Evolutionary conservation across 2,113 vertebrate species (phyloP), one percentile per base, ranked within the genome.

Genomic region (Patagioenas fasciata): DNA sequence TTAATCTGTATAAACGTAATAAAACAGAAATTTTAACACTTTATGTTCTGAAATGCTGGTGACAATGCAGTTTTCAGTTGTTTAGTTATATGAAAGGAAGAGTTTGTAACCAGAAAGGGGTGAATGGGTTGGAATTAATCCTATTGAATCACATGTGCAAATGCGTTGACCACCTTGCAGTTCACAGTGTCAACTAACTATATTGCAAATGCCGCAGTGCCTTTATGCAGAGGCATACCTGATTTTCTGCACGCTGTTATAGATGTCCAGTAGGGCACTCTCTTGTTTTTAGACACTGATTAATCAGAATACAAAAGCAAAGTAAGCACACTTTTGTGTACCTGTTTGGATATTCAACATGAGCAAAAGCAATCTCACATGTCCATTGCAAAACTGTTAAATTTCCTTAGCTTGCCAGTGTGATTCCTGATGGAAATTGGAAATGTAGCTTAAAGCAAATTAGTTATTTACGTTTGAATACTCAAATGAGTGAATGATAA

Each of bases 111-210:
- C 71, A 74, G 61, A 91, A 83, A 16, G 40, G 32, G 15, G 14
- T n/a, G 61, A 67, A n/a, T 54, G 80, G 42, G 9, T 69, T 89
- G 78, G 88, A 94, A 84, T 90, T 86, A 90, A 82, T 95, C 34
- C 60, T 60, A 61, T 79, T 91, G 82, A 92, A 95, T 73, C 81
- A 44, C 61, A 32, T 14, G 81, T 79, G 38, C 23, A 28, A 44
- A 80, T 69, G 53, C 36, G 61, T 62, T 44, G 38, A 77, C 42
- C 71, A 79, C 64, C 31, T 78, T 58, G 32, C 5, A 3, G 25
- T 66, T 88, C 54, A 47, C 44, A 50, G 66, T 72, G n/a, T 84
- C 51, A 74, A 40, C 36, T 84, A 67, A 88, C 73, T 83, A 64
- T 25, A 13, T 15, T 83, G 47, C 60, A 97, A 83, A 93, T 85